phyloP scores from a whole-genome alignment of 1,140 invertebrate genomes.

The Bombus terrestris region DNA sequence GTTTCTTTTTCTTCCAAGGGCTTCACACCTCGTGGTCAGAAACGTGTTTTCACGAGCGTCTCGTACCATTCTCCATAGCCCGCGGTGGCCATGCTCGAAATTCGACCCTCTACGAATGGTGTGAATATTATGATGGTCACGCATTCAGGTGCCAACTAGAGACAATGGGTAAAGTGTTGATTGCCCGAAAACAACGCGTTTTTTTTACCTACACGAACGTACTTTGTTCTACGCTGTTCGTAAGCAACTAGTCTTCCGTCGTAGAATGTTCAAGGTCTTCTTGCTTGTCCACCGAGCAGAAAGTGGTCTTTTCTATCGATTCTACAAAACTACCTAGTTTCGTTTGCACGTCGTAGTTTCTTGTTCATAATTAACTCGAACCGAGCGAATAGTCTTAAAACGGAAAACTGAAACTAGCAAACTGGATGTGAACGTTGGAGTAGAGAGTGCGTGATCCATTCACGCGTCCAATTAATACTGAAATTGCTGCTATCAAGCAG shows the following conservation, averaged over 20 bases:
- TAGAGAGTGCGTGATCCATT: conserved; percentile 11
- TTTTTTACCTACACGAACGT: conserved; percentile 56
- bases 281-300: background rate
- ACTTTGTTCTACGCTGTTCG: conserved; percentile 57
- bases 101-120: conserved; percentile 74
- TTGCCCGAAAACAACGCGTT: conserved; percentile 79
- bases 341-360: background rate
- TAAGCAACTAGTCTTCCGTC: background rate
- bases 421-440: background rate
- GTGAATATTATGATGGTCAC: conserved; percentile 80
- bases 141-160: conserved; percentile 73
- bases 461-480: conserved; percentile 51
- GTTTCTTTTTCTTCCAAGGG: conserved; percentile 47
- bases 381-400: background rate
- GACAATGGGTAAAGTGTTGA: conserved; percentile 80
- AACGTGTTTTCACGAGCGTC: conserved; percentile 58
- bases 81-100: conserved; percentile 75
- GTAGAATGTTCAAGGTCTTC: conserved; percentile 42
- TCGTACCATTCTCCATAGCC: conserved; percentile 68
- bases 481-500: conserved; percentile 38
- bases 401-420: background rate
- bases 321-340: background rate
- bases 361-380: background rate
- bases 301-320: background rate
- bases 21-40: conserved; percentile 72